These are phyloP conservation scores for Uloborus plumipes DNA, from an alignment of 2,888 invertebrate species.

Conservation along the genomic window DNA sequence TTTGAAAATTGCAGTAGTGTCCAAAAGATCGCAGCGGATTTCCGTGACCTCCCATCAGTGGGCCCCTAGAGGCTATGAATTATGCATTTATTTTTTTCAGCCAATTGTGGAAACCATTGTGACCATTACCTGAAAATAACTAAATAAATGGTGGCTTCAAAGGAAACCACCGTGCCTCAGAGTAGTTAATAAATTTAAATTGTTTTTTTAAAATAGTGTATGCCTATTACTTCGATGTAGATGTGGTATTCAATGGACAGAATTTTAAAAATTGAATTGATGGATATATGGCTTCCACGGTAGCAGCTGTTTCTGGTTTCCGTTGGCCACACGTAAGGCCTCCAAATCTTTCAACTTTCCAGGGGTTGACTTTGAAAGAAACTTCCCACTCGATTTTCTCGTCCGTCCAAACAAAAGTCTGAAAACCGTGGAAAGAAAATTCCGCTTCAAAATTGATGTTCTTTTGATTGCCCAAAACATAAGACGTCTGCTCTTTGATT, in stretches of 20 bases:
- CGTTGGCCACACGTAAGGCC: slow-evolving; percentile 24
- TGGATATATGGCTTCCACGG: slow-evolving; percentile 21
- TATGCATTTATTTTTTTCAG: too few relatives aligned
- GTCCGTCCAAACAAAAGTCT: slow-evolving; percentile 23
- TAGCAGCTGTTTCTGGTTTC: slow-evolving; percentile 37
- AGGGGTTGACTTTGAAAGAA: slow-evolving; percentile 31
- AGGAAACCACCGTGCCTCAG: too few relatives aligned
- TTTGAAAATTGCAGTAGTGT: too few relatives aligned
- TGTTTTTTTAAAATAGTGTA: too few relatives aligned
- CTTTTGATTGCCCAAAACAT: slow-evolving; percentile 61
- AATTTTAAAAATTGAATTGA: slow-evolving; percentile 30
- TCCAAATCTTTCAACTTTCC: slow-evolving; percentile 47
- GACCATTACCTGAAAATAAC: too few relatives aligned
- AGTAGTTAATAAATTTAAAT: too few relatives aligned
- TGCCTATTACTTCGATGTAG: too few relatives aligned
- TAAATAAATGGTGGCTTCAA: too few relatives aligned
- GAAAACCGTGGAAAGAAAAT: slow-evolving; percentile 32
- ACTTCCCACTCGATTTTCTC: slow-evolving; percentile 30
- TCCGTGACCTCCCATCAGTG: too few relatives aligned
- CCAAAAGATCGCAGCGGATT: too few relatives aligned
- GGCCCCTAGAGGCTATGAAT: too few relatives aligned
- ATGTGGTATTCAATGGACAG: slow-evolving; percentile 27
- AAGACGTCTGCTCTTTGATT: slow-evolving; percentile 53
- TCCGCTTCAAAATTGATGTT: slow-evolving; percentile 48
- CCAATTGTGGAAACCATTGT: too few relatives aligned